These are phyloP conservation scores for Pogona vitticeps DNA, from an alignment of 2,113 vertebrate genomes.

Conservation along the genomic window DNA sequence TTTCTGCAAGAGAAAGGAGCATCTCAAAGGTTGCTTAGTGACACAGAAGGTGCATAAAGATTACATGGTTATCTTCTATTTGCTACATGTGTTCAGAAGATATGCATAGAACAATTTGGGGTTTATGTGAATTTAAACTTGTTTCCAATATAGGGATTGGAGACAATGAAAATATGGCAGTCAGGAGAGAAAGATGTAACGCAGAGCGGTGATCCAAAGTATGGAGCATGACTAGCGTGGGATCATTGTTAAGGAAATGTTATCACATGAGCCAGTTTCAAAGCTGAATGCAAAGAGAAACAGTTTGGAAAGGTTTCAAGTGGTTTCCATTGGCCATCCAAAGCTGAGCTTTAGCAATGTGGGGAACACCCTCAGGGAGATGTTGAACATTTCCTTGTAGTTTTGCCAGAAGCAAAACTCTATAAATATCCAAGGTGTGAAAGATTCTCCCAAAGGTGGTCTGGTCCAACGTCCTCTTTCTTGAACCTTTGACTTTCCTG, in stretches of 20 bases:
- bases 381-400: background rate
- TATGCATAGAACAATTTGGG: too few species aligned
- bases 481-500: background rate
- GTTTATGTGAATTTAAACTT: too few species aligned
- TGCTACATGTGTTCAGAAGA: background rate
- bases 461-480: background rate
- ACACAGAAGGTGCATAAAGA: too few species aligned
- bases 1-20: too few species aligned
- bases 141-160: background rate
- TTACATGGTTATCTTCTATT: background rate
- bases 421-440: background rate
- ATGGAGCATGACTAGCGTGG: background rate
- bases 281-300: background rate
- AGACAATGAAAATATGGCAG: background rate
- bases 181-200: background rate
- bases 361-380: too few species aligned
- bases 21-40: too few species aligned
- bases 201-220: background rate
- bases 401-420: background rate
- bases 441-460: background rate
- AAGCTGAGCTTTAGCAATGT: background rate
- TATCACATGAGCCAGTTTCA: background rate
- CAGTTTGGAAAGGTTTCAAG: background rate
- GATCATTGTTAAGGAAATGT: too few species aligned
- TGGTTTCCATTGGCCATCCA: background rate